Evolutionary conservation across 2,797 vertebrate species (phyloP).

Genomic region (Lindbergichthys nudifrons): DNA sequence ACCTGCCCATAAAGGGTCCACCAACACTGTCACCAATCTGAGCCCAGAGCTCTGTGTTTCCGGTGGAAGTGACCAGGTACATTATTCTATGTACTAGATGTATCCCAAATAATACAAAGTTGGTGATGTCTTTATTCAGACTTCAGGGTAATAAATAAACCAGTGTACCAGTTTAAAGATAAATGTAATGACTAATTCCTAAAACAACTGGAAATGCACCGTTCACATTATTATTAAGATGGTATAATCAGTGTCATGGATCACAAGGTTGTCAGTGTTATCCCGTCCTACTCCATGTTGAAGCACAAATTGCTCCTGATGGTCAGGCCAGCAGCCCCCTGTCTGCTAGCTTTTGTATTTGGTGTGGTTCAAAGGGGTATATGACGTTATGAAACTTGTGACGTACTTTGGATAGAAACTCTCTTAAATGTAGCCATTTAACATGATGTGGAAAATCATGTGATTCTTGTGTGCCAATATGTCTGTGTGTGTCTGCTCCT

Average conservation of each 20-base stretch:
- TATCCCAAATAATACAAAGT: not conserved
- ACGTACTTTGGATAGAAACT: not conserved
- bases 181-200: not conserved
- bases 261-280: not conserved
- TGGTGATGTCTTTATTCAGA: not conserved
- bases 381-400: too few species aligned
- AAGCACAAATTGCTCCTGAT: too few species aligned
- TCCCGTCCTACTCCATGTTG: not conserved
- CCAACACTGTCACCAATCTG: conserved; percentile 89
- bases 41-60: conserved; percentile 90
- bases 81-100: not conserved
- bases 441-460: not conserved
- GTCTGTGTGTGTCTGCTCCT: conserved; percentile 20
- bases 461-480: not conserved
- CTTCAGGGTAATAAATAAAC: conserved; percentile 8
- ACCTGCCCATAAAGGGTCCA: conserved; percentile 84
- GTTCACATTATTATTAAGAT: not conserved
- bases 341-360: not conserved
- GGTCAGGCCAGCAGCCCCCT: too few species aligned
- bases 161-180: conserved; percentile 6
- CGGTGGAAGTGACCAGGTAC: conserved; percentile 91
- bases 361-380: not conserved
- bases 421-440: not conserved
- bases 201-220: not conserved
- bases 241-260: not conserved